Base-by-base conservation (phyloP, 1,140 invertebrate species). In the Habropoda laboriosa region DNA sequence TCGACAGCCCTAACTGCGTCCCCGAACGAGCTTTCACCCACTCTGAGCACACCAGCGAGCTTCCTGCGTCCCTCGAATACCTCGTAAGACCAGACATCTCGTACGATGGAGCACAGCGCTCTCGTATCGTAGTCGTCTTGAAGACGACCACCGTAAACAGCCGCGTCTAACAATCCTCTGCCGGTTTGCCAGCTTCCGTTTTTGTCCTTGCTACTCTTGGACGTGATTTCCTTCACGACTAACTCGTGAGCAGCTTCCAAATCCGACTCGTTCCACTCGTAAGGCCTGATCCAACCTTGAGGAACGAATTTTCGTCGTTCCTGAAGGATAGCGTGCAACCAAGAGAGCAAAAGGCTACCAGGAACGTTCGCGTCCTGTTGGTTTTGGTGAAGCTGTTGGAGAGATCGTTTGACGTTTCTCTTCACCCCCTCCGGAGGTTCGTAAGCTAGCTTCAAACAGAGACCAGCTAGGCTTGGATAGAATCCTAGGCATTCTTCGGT, bases 241-340 rank as follows among this genome's bases (percentile, higher is more conserved):
- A 98, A 93, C 71, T 96, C 95, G 57, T 96, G 93, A 1, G 96
- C 97, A 6, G 97, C 96, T 72, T 95, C 94, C 0, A 99, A 92
- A 92, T 99, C 98, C 1, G 96, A 94, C 81, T 97, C 95, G 49
- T 95, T 97, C 93, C 98, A 99, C 88, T 99, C 98, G 91, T 99
- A 99, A 4, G 89, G 38, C 47, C 90, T 91, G 21, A 93, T 92
- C 92, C 91, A 92, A 35, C 92, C 92, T 76, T 94, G 94, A 0
- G 94, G 92, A 7, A 93, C 89, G 38, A 93, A 93, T 70, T 90
- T 96, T 79, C 98, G 93, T 64, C 98, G 94, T 92, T 99, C 98
- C 90, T 98, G 97, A 27, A 98, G 91, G 8, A 98, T 94, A 0
- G 98, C 97, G 90, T 98, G 97, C 73, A 98, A 94, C 95, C 96